phyloP scores from a whole-genome alignment of 2,113 vertebrate genomes.

The Channa argus region DNA sequence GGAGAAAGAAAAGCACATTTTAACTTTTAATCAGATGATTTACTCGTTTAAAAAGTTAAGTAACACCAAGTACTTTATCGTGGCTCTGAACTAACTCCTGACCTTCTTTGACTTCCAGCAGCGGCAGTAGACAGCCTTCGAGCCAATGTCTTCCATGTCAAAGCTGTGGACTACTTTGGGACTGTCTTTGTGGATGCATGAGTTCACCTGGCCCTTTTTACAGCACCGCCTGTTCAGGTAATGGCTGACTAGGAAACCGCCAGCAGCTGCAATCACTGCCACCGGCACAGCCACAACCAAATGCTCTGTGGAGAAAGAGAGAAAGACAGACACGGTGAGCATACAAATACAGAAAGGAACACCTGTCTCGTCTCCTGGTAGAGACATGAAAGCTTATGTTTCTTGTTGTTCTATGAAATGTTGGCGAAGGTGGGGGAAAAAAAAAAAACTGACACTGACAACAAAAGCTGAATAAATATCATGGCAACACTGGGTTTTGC shows the following conservation, averaged over 20 bases:
- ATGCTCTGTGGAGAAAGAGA: conserved; percentile 73
- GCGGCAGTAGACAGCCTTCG: conserved; percentile 85
- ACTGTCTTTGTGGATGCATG: conserved; percentile 79
- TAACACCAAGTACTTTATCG: not conserved
- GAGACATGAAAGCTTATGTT: not conserved
- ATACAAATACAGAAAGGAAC: not conserved
- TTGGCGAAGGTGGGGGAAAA: not conserved
- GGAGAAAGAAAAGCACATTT: not conserved
- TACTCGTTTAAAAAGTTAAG: not conserved
- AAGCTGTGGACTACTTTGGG: conserved; percentile 86
- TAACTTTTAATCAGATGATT: not conserved
- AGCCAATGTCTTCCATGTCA: conserved; percentile 84
- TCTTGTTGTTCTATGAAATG: not conserved
- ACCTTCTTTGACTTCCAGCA: conserved; percentile 88
- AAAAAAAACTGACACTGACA: no score
- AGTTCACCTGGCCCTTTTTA: conserved; percentile 79
- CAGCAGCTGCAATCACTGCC: conserved; percentile 73
- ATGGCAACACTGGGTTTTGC: no score
- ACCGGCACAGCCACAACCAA: conserved; percentile 77
- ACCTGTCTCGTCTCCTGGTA: not conserved
- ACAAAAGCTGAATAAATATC: no score
- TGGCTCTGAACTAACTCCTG: not conserved
- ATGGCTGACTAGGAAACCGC: conserved; percentile 77
- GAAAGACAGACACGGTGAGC: not conserved
- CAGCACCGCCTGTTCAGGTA: conserved; percentile 67